Percentiles rank a stretch among this genome's conserved stretches.
Conservation (phyloP, 37 sponge, comb jelly and placozoan genomes). For the Halisarca cf. caerulea region DNA sequence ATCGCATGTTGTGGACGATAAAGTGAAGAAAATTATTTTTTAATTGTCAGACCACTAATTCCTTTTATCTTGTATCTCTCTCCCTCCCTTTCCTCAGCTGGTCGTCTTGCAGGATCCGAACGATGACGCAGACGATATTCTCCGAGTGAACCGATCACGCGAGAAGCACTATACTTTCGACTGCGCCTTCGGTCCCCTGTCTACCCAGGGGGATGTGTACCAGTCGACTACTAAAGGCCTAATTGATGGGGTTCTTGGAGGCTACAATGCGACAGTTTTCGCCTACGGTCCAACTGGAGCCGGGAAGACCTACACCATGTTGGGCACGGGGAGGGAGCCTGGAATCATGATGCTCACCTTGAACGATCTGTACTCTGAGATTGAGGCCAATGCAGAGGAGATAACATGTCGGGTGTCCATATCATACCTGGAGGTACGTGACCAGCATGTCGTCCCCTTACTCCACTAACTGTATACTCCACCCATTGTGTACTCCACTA, state of each 20-base stretch:
- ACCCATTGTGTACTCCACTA: too few relatives aligned
- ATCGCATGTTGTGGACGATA: constrained; percentile 72
- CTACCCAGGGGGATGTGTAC: constrained; percentile 77
- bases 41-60: too few relatives aligned
- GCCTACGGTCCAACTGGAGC: constrained; percentile 94
- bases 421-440: constrained; percentile 79
- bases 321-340: constrained; percentile 71
- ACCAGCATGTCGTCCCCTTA: too few relatives aligned
- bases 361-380: constrained; percentile 71
- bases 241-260: constrained; percentile 57
- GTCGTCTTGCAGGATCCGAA: constrained; percentile 80
- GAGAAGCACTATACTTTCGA: constrained; percentile 83
- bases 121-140: constrained; percentile 79
- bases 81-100: constrained; percentile 30
- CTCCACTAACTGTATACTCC: too few relatives aligned
- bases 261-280: constrained; percentile 86
- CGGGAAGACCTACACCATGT: constrained; percentile 93
- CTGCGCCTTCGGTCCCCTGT: constrained; percentile 50
- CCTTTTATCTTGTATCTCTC: too few relatives aligned
- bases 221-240: constrained; percentile 58
- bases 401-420: constrained; percentile 69
- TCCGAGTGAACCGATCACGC: constrained; percentile 70
- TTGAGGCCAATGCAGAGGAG: constrained; percentile 59
- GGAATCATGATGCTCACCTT: constrained; percentile 87
- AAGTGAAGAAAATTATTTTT: constrained; percentile 13